phyloP scores from a whole-genome alignment of 2,797 vertebrate genomes.

The Crax fasciolata region DNA sequence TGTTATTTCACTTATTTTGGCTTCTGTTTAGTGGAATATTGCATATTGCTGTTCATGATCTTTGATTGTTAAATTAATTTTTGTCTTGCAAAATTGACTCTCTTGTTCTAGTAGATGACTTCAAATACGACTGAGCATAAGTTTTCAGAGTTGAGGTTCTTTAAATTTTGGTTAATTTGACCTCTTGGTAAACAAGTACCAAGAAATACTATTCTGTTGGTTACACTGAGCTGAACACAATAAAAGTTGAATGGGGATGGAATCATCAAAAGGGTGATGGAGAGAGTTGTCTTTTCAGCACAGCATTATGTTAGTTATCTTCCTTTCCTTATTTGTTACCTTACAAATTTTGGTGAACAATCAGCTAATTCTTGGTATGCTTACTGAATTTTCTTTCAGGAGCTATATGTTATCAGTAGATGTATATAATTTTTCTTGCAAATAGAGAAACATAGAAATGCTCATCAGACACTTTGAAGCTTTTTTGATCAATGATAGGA shows the following conservation, averaged over 20 bases:
- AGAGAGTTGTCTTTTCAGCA: neutral
- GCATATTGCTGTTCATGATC: neutral
- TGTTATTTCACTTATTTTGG: neutral
- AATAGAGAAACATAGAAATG: neutral
- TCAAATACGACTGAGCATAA: neutral
- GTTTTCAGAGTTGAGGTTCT: neutral
- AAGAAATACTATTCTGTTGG: neutral
- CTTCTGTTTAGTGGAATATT: neutral
- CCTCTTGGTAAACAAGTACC: neutral
- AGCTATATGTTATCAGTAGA: neutral
- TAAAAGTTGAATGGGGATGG: neutral
- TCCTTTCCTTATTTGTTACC: neutral
- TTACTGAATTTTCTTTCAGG: neutral
- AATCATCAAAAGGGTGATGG: neutral
- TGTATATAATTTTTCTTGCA: neutral
- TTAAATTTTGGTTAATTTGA: constrained; percentile 24
- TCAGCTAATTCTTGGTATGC: neutral
- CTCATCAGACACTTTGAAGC: neutral
- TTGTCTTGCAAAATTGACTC: neutral
- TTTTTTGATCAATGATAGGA: neutral
- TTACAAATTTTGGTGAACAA: neutral
- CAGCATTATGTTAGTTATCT: neutral
- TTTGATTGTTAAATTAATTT: neutral
- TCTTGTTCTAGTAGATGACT: neutral
- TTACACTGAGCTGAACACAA: neutral